Conservation (phyloP, 2,113 vertebrate species). For the Gallinago undulata region DNA sequence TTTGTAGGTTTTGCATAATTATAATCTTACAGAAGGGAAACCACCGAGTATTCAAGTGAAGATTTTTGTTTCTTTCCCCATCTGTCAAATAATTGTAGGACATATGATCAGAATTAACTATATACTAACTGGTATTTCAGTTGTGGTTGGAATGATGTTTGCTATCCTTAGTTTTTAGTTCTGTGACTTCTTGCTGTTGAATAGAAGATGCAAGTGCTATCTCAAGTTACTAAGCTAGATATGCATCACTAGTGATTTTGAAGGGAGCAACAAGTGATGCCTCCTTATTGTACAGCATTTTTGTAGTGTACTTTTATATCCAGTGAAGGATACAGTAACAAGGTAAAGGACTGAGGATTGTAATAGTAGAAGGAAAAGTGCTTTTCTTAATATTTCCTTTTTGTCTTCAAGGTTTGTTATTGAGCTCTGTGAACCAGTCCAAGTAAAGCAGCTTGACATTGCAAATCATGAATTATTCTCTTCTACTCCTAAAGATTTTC, state of each 20-base stretch:
- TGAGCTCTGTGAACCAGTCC: constrained; percentile 98
- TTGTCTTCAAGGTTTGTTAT: constrained; percentile 91
- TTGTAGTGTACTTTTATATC: not conserved
- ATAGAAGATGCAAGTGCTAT: not conserved
- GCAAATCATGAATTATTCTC: constrained; percentile 99
- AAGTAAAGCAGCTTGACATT: constrained; percentile 97
- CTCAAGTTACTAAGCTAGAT: not conserved
- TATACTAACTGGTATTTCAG: not conserved
- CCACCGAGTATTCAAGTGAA: not conserved
- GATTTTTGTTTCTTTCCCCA: not conserved
- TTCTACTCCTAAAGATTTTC: constrained; percentile 96
- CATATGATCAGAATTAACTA: not conserved
- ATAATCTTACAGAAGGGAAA: not conserved
- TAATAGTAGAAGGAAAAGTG: not conserved
- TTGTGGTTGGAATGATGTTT: not conserved
- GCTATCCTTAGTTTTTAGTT: not conserved
- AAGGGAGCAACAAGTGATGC: not conserved
- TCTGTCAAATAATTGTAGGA: not conserved
- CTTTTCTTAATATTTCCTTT: not conserved
- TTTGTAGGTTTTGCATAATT: not conserved
- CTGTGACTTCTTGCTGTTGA: not conserved
- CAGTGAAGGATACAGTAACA: not conserved
- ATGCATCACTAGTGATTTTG: not conserved
- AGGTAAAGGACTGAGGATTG: not conserved
- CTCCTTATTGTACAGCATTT: not conserved